Percentiles rank a stretch among this genome's conserved stretches.
Conservation (phyloP, 2,113 vertebrate genomes). For the Hydropotes inermis region DNA sequence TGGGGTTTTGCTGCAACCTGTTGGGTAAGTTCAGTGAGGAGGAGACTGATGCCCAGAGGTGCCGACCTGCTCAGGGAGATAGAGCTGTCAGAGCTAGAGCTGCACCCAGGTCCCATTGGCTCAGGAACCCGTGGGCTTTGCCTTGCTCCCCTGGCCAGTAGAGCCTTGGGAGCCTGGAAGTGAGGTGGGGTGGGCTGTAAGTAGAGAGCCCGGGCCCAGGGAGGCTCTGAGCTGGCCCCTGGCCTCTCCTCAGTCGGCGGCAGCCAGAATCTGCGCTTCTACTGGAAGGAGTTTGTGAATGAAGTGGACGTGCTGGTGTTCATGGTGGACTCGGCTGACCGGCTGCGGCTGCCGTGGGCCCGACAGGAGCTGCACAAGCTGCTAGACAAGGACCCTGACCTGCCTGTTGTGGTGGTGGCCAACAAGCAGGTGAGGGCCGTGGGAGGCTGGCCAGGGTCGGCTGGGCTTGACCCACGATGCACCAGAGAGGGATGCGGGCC, state of each 20-base stretch:
- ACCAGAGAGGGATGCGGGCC: not conserved
- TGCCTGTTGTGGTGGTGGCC: constrained; percentile 90
- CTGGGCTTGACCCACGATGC: not conserved
- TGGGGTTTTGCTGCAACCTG: not conserved
- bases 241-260: constrained; percentile 84
- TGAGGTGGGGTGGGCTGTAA: not conserved
- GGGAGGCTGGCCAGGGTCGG: not conserved
- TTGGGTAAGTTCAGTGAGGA: not conserved
- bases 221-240: constrained; percentile 33
- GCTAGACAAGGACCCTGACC: constrained; percentile 80
- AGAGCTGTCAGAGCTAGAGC: not conserved
- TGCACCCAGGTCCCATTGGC: not conserved
- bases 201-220: not conserved
- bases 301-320: constrained; percentile 90
- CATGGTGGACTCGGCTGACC: constrained; percentile 91
- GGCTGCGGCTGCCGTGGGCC: constrained; percentile 83
- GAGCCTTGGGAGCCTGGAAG: not conserved
- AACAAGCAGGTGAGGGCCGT: constrained; percentile 89
- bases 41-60: not conserved
- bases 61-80: not conserved
- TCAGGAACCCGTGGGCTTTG: not conserved
- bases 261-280: constrained; percentile 86
- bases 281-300: constrained; percentile 91
- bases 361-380: constrained; percentile 89
- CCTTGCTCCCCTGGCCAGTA: not conserved